Evolutionary conservation across 1,140 invertebrate genomes (phyloP).

Genomic region (Drosophila nikananu): DNA sequence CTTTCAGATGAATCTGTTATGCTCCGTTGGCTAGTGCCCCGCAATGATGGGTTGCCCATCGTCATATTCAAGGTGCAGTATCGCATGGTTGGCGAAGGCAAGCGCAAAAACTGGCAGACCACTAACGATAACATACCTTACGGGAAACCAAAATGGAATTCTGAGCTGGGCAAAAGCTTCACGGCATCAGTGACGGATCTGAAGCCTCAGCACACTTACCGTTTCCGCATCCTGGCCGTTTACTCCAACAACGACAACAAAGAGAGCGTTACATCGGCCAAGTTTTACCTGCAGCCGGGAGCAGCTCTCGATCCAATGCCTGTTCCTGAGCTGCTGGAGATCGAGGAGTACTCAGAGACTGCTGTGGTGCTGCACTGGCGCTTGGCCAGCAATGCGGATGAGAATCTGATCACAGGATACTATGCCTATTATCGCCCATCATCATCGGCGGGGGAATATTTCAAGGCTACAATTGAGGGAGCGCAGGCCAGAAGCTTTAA

Average conservation of each 20-base stretch:
- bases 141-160: slow-evolving; percentile 87
- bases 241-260: slow-evolving; percentile 98
- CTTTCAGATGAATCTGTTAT: slow-evolving; percentile 95
- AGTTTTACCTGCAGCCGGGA: slow-evolving; percentile 91
- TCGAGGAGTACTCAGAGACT: slow-evolving; percentile 89
- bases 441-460: slow-evolving; percentile 92
- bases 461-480: slow-evolving; percentile 92
- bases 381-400: slow-evolving; percentile 46
- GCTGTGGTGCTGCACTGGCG: slow-evolving; percentile 91
- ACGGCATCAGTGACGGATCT: slow-evolving; percentile 89
- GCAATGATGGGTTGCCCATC: slow-evolving; percentile 92
- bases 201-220: slow-evolving; percentile 88
- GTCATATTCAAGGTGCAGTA: slow-evolving; percentile 93
- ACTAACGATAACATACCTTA: slow-evolving; percentile 92
- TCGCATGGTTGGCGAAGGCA: slow-evolving; percentile 64
- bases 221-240: slow-evolving; percentile 96
- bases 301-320: slow-evolving; percentile 88
- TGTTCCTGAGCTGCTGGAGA: slow-evolving; percentile 91
- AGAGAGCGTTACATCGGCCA: slow-evolving; percentile 91
- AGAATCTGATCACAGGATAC: slow-evolving; percentile 88
- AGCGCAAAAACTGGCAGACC: slow-evolving; percentile 90
- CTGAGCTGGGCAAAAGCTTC: slow-evolving; percentile 86
- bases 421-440: slow-evolving; percentile 95
- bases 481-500: slow-evolving; percentile 89
- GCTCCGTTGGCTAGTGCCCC: slow-evolving; percentile 94